These are phyloP conservation scores for Vireo altiloquus DNA, from an alignment of 2,113 vertebrate genomes.

Conservation along the genomic window DNA sequence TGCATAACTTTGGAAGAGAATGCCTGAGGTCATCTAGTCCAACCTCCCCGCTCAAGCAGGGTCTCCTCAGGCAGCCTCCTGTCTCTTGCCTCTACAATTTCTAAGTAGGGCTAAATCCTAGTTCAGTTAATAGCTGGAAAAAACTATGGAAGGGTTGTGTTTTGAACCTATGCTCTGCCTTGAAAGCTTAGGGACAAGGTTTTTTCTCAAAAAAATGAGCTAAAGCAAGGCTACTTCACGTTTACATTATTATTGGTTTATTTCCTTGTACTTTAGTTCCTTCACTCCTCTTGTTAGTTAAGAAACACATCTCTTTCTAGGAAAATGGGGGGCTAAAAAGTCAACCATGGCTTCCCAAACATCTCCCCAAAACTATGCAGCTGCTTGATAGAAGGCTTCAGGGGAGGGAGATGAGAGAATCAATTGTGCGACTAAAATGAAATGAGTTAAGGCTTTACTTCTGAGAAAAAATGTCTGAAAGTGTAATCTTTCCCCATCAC, in stretches of 20 bases:
- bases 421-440: background rate
- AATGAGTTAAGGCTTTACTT: background rate
- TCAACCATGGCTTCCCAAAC: background rate
- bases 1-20: background rate
- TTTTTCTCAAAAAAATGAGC: background rate
- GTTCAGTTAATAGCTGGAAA: background rate
- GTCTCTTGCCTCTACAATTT: background rate
- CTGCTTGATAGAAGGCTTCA: background rate
- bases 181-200: background rate
- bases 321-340: background rate
- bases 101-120: background rate
- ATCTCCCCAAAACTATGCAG: background rate
- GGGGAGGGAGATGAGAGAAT: background rate
- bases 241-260: background rate
- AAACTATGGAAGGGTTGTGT: background rate
- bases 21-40: background rate
- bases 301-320: background rate
- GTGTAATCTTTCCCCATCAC: background rate
- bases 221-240: background rate
- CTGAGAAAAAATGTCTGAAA: background rate
- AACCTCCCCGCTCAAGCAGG: background rate
- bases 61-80: background rate
- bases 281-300: background rate
- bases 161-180: background rate
- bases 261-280: background rate